These are phyloP conservation scores for Philotrypesis tridentata DNA, from an alignment of 1,140 invertebrate species.

Conservation along the genomic window DNA sequence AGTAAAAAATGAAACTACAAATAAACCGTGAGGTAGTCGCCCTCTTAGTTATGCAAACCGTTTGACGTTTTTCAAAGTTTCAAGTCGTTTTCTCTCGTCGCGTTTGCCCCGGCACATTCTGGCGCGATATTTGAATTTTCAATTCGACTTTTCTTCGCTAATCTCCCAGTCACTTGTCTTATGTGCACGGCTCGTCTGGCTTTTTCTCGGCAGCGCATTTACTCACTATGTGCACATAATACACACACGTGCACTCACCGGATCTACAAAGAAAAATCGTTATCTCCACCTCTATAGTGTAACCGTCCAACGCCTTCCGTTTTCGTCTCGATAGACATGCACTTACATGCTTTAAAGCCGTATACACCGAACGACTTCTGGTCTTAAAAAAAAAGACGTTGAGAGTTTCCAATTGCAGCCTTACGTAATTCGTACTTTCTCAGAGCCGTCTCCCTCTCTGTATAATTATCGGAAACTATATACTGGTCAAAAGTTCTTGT, in stretches of 20 bases:
- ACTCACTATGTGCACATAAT: not conserved
- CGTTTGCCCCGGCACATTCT: too few species aligned
- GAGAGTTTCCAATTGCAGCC: not conserved
- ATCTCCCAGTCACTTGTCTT: too few species aligned
- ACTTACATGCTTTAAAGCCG: too few species aligned
- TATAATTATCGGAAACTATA: not conserved
- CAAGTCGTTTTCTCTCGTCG: not conserved
- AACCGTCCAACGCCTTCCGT: too few species aligned
- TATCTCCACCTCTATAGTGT: not conserved
- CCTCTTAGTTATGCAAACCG: too few species aligned
- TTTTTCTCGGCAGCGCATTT: not conserved
- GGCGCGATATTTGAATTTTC: too few species aligned
- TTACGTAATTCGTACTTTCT: not conserved
- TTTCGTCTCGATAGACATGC: slow-evolving; percentile 13
- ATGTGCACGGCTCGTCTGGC: not conserved
- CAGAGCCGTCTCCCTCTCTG: not conserved
- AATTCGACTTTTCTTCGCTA: too few species aligned
- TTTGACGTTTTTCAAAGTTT: too few species aligned
- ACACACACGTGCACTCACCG: not conserved
- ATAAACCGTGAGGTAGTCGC: too few species aligned
- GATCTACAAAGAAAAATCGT: slow-evolving; percentile 7
- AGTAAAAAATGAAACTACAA: too few species aligned
- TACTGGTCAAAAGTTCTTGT: not conserved
- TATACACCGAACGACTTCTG: not conserved
- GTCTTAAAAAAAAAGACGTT: not conserved